These are phyloP conservation scores for Sebastes variabilis DNA, from an alignment of 2,797 vertebrate species.

Conservation along the genomic window DNA sequence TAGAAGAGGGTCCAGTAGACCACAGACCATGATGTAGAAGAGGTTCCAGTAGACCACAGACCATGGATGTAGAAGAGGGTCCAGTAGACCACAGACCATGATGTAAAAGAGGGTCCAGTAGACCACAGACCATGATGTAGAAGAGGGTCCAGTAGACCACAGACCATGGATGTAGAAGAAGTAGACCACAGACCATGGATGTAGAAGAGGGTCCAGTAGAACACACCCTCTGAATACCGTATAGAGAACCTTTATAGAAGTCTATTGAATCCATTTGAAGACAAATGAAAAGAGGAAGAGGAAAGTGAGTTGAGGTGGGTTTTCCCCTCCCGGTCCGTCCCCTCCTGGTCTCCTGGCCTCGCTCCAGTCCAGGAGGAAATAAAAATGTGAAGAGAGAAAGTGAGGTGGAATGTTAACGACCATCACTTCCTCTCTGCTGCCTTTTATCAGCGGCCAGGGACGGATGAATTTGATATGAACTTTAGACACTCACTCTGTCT, in stretches of 20 bases:
- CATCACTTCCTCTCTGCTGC: slow-evolving; percentile 77
- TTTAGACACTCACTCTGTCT: slow-evolving; percentile 29
- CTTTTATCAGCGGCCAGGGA: slow-evolving; percentile 70
- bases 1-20: too few species aligned
- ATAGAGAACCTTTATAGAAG: neutral
- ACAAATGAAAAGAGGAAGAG: neutral
- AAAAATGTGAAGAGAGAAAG: slow-evolving; percentile 82
- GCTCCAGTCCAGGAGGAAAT: slow-evolving; percentile 78
- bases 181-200: too few species aligned
- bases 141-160: too few species aligned
- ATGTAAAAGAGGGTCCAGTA: too few species aligned
- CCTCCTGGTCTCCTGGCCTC: slow-evolving; percentile 29
- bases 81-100: too few species aligned
- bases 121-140: too few species aligned
- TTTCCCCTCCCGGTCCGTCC: neutral
- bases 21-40: too few species aligned
- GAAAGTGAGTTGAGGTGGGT: neutral
- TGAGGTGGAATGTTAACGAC: slow-evolving; percentile 82
- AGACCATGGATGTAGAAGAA: too few species aligned
- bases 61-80: too few species aligned
- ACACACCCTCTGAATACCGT: too few species aligned
- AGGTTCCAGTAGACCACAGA: too few species aligned
- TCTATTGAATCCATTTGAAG: neutral
- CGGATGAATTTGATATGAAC: slow-evolving; percentile 55
- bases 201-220: too few species aligned